Base-by-base conservation (phyloP, 2,113 vertebrate genomes). In the Ahaetulla prasina region DNA sequence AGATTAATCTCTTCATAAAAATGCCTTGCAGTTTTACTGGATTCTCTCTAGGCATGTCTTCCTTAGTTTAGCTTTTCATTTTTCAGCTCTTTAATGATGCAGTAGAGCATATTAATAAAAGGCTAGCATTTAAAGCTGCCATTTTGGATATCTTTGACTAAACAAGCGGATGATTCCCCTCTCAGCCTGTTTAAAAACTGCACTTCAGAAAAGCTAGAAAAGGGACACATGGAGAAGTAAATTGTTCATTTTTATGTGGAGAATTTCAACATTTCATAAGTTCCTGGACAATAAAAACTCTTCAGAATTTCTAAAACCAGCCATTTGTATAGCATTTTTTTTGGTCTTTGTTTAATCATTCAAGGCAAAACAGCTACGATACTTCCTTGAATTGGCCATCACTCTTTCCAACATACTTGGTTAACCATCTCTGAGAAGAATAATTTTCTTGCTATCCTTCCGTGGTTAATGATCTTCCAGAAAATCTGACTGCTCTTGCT, bases 1-100 rank as follows among this genome's bases (percentile, higher is more conserved):
- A 57, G 85, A 92, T 89, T 60, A 63, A 89, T 92, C 50, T 88
- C 25, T 80, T 63, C 74, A 92, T 89, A 63, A 50, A 89, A 85
- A 63, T 89, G 74, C 88, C 88, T 90, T 52, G 54, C 45, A 85
- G 54, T 85, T 92, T 92, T 89, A 89, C 54, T 30, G 45, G 74
- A 86, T 60, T 88, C 54, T 92, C 16, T 89, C 35, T 90, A 89
- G 80, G 18, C 60, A 92, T 88, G 60, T 88, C 63, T 80, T 43
- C 9, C 39, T 92, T 43, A 85, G 45, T 92, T 90, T 86, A 50
- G 88, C 49, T 89, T 85, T 86, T 80, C 53, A 86, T 92, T 92
- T 86, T 85, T 89, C 88, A 90, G 88, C 53, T 25, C n/a, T 86
- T 89, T 92, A 92, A 90, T 92, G 74, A 86, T 92, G 88, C 88